Conservation (phyloP, 2,797 vertebrate species). For the Sebastes elongatus region DNA sequence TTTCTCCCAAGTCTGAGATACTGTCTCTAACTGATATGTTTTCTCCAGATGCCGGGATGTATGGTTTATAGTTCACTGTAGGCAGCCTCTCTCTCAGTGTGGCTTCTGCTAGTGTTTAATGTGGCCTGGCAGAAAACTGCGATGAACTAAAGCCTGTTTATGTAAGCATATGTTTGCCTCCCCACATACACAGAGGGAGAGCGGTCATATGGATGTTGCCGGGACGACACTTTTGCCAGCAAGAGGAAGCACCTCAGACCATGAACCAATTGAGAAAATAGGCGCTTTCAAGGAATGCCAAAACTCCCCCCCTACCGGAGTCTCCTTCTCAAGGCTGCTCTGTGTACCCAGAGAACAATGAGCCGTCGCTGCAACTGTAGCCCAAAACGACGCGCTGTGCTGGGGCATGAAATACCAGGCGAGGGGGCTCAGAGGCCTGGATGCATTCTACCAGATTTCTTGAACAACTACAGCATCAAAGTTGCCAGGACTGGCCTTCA, state of each 20-base stretch:
- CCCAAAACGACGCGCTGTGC: slow-evolving; percentile 34
- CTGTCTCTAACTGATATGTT: slow-evolving; percentile 28
- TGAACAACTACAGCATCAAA: slow-evolving; percentile 21
- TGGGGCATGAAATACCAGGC: slow-evolving; percentile 43
- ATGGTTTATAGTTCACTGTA: slow-evolving; percentile 40
- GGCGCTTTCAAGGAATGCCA: slow-evolving; percentile 66
- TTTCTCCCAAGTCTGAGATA: slow-evolving; percentile 14
- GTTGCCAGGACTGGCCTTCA: slow-evolving; percentile 17
- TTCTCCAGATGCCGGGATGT: slow-evolving; percentile 49
- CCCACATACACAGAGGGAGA: slow-evolving; percentile 11
- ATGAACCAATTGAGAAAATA: slow-evolving; percentile 42
- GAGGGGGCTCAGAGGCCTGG: slow-evolving; percentile 40
- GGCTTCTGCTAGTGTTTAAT: slow-evolving; percentile 42
- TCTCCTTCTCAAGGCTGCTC: slow-evolving; percentile 42
- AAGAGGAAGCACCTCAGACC: slow-evolving; percentile 51
- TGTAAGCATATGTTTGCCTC: slow-evolving; percentile 44
- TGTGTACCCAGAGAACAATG: slow-evolving; percentile 69
- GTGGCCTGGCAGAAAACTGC: slow-evolving; percentile 49
- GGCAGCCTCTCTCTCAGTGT: slow-evolving; percentile 31
- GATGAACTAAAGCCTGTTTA: slow-evolving; percentile 51
- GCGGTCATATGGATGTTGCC: slow-evolving; percentile 54
- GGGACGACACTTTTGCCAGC: slow-evolving; percentile 28
- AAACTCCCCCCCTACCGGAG: slow-evolving; percentile 29
- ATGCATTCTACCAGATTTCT: slow-evolving; percentile 37
- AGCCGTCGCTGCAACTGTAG: slow-evolving; percentile 37